These are phyloP conservation scores for Rutpela maculata DNA, from an alignment of 2,888 invertebrate species.

Conservation along the genomic window DNA sequence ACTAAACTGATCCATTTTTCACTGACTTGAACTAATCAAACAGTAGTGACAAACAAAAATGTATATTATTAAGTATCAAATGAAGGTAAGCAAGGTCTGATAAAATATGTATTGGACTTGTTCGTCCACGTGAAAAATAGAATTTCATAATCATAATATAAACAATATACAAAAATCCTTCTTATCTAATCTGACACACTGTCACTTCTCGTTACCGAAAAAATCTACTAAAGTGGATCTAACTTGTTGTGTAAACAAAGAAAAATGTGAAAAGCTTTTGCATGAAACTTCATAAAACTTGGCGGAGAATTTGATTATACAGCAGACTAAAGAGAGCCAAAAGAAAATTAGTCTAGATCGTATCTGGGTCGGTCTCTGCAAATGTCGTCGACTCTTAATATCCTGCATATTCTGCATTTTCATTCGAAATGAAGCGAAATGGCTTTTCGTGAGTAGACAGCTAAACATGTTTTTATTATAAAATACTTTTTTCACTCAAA, in stretches of 20 bases:
- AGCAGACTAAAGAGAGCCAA: not conserved
- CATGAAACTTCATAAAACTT: not conserved
- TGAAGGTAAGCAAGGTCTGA: not conserved
- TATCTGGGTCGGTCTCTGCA: conserved; percentile 4
- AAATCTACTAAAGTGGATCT: not conserved
- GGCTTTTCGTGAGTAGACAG: conserved; percentile 12
- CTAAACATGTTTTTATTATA: not conserved
- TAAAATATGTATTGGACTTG: not conserved
- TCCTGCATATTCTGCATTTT: conserved; percentile 11
- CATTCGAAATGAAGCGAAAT: conserved; percentile 6
- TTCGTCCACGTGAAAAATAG: not conserved
- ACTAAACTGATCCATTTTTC: no score
- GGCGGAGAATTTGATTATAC: conserved; percentile 3
- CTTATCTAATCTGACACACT: not conserved
- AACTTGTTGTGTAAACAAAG: not conserved
- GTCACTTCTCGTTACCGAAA: not conserved
- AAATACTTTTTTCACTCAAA: not conserved
- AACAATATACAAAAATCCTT: not conserved
- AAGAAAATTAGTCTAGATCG: conserved; percentile 16
- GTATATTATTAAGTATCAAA: no score
- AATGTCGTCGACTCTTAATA: conserved; percentile 13
- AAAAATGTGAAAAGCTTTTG: not conserved
- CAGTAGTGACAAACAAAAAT: no score
- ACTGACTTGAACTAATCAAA: no score
- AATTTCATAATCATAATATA: not conserved